Evolutionary conservation across 2,888 invertebrate species (phyloP), one percentile per base, ranked within the genome.

Genomic region (Malacosoma neustria): DNA sequence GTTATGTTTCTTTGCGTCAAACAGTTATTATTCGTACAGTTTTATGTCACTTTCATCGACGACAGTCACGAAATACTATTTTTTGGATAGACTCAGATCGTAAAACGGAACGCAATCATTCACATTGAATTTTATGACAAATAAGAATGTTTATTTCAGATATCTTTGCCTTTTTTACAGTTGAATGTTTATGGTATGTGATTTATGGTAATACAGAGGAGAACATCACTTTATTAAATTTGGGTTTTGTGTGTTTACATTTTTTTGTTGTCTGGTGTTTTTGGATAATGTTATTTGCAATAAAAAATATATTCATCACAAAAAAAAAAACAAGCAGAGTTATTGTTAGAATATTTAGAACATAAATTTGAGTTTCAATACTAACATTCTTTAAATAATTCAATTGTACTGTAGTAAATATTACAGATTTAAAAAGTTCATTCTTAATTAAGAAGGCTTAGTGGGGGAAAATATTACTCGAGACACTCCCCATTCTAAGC

Each of bases 21-120:
- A 22, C 22, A 22, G 73, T 73, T 72, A 72, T 73, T 68, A 74
- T 70, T 71, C 71, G 73, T 74, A 73, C 61, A 73, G 64, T 76
- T 75, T 72, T 72, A 77, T 65, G 73, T 63, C 54, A 66, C 66
- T 60, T 66, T 67, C 69, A 67, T 70, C 60, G 65, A 55, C 52
- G 60, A 56, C 57, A 63, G 73, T 70, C 74, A 73, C 74, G 70
- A 64, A 63, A 72, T 71, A 77, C 75, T 75, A 75, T 76, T 72
- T 68, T n/a, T 63, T 54, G 62, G 60, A 55, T 71, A 71, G 56
- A 57, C 58, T 60, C 51, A 45, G 41, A 53, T 69, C 76, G 75
- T 81, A 77, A 79, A 80, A 70, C 47, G 70, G 47, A 73, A 77
- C 75, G 73, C 61, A 51, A 59, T 51, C 46, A 39, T 56, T 72